These are phyloP conservation scores for Lepeophtheirus salmonis DNA, from an alignment of 1,140 invertebrate genomes.

Conservation along the genomic window DNA sequence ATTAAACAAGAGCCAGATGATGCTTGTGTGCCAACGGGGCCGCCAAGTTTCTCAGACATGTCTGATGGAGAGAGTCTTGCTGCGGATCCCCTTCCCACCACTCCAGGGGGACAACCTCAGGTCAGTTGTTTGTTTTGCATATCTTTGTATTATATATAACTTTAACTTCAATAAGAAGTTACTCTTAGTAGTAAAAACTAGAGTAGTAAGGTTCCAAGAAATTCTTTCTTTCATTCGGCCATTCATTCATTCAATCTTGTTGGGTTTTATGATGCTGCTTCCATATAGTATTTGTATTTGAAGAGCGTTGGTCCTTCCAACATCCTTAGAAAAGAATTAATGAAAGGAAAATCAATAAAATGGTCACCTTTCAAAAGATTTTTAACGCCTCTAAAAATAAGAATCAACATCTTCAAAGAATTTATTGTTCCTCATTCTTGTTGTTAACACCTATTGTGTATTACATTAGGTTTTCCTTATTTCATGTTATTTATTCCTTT, in stretches of 20 bases:
- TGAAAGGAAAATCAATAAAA: too few species aligned
- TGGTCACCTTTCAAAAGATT: too few species aligned
- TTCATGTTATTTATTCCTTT: background rate
- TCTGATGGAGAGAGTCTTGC: background rate
- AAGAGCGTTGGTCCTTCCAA: background rate
- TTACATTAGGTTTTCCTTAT: background rate
- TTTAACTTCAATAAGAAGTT: background rate
- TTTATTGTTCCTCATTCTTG: background rate
- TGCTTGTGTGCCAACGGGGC: background rate
- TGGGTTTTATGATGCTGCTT: background rate
- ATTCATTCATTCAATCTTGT: background rate
- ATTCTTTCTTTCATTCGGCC: background rate
- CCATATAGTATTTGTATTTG: too few species aligned
- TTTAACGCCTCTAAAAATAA: too few species aligned
- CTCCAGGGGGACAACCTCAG: constrained; percentile 8
- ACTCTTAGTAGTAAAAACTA: background rate
- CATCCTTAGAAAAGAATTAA: background rate
- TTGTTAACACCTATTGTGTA: background rate
- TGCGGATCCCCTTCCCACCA: constrained; percentile 3
- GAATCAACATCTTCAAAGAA: background rate
- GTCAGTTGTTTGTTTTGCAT: background rate
- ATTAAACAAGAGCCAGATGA: constrained; percentile 15
- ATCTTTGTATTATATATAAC: background rate
- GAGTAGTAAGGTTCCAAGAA: background rate
- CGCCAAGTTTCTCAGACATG: background rate